These are phyloP conservation scores for Diploptera punctata DNA, from an alignment of 2,888 invertebrate species.

Conservation along the genomic window DNA sequence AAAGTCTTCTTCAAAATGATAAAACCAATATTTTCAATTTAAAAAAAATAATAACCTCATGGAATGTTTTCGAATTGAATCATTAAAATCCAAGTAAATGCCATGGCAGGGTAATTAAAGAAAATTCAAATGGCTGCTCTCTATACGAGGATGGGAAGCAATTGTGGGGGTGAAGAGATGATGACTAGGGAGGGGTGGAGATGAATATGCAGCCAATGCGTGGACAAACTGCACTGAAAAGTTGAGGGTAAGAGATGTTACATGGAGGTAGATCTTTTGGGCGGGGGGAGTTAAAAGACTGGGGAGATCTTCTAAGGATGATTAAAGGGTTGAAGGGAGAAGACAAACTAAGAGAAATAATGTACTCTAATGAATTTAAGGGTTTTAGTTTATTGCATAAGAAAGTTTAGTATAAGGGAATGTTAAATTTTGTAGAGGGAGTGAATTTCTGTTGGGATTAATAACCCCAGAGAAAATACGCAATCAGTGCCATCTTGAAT, in stretches of 20 bases:
- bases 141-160: no score
- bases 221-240: neutral
- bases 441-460: no score
- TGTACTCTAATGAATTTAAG: constrained; percentile 4
- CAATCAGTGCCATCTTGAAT: constrained; percentile 17
- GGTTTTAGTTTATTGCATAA: no score
- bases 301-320: neutral
- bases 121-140: no score
- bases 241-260: constrained; percentile 1
- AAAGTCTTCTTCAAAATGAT: no score
- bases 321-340: constrained; percentile 13
- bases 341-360: neutral
- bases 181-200: constrained; percentile 4
- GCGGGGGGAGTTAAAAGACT: neutral
- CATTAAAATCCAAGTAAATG: no score
- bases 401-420: no score
- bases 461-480: neutral
- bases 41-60: no score
- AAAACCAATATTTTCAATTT: no score
- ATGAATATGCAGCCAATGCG: neutral
- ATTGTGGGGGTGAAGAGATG: neutral
- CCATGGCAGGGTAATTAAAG: no score
- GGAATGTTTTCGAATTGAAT: no score
- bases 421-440: no score
- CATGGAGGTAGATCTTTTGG: constrained; percentile 8